Evolutionary conservation across 2,888 invertebrate genomes (phyloP).

Genomic region (Spodoptera exigua): DNA sequence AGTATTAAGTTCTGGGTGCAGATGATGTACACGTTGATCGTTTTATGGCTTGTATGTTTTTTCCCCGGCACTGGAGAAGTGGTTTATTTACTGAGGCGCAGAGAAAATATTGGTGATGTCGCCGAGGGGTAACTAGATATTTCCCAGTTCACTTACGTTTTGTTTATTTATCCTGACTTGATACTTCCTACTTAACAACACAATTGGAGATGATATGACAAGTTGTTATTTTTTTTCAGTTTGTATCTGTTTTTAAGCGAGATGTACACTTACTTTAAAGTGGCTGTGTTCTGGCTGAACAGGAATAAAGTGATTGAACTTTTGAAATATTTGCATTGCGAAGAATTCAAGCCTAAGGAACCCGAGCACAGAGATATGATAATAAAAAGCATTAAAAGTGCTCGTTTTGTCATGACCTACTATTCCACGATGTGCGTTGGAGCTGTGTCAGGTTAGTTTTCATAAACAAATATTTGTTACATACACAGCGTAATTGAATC

Average conservation of each 20-base stretch:
- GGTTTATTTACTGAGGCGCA: constrained; percentile 91
- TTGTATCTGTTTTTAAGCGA: constrained; percentile 86
- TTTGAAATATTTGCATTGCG: constrained; percentile 77
- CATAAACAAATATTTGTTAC: constrained; percentile 3
- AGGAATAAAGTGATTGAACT: constrained; percentile 78
- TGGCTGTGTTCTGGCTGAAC: constrained; percentile 84
- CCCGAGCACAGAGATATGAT: constrained; percentile 78
- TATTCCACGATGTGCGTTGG: constrained; percentile 85
- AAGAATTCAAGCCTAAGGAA: constrained; percentile 81
- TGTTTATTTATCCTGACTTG: constrained; percentile 61
- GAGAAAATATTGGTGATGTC: constrained; percentile 90
- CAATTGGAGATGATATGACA: constrained; percentile 24
- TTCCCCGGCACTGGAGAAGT: constrained; percentile 89
- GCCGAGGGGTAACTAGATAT: constrained; percentile 81
- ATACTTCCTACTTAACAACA: constrained; percentile 29
- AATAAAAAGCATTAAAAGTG: constrained; percentile 76
- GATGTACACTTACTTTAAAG: constrained; percentile 86
- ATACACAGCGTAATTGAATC: background rate
- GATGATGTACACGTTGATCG: constrained; percentile 73
- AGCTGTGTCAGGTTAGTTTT: constrained; percentile 80
- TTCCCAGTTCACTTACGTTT: constrained; percentile 55
- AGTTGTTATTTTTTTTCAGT: constrained; percentile 68
- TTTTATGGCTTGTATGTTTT: constrained; percentile 85
- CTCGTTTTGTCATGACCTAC: constrained; percentile 82
- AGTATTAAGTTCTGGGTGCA: constrained; percentile 77